Evolutionary conservation across 2,113 vertebrate genomes (phyloP).

Genomic region (Corythoichthys haematopterus): DNA sequence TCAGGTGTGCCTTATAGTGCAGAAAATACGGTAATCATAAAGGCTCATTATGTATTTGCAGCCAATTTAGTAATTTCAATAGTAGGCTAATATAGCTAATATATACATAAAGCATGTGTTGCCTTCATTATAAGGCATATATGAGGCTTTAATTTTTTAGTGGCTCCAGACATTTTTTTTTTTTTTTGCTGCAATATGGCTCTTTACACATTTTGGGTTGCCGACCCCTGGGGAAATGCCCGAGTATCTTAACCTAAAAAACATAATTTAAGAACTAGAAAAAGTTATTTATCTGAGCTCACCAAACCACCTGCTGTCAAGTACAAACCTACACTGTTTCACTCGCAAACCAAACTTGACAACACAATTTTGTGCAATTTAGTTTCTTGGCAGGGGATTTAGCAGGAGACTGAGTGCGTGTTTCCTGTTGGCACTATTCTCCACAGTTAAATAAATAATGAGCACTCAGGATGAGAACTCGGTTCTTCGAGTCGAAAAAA

Average conservation of each 20-base stretch:
- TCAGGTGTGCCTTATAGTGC: too few species aligned
- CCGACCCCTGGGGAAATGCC: background rate
- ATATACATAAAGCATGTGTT: too few species aligned
- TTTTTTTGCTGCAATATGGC: too few species aligned
- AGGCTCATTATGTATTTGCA: too few species aligned
- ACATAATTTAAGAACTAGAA: background rate
- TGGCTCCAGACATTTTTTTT: too few species aligned
- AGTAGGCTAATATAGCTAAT: too few species aligned
- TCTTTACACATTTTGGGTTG: too few species aligned
- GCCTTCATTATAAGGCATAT: too few species aligned
- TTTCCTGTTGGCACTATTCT: slow-evolving; percentile 57
- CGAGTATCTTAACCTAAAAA: background rate
- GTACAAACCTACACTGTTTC: slow-evolving; percentile 34
- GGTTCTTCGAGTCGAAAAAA: background rate
- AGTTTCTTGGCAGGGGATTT: slow-evolving; percentile 46
- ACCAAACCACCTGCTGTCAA: slow-evolving; percentile 43
- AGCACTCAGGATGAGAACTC: slow-evolving; percentile 36
- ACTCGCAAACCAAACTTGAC: slow-evolving; percentile 56
- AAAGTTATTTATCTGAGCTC: slow-evolving; percentile 41
- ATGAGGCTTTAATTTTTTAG: too few species aligned
- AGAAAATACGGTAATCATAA: too few species aligned
- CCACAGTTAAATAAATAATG: slow-evolving; percentile 53
- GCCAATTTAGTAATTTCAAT: too few species aligned
- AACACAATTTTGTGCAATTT: slow-evolving; percentile 66
- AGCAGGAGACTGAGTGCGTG: background rate